These are phyloP conservation scores for Gadus macrocephalus DNA, from an alignment of 2,113 vertebrate species.

Conservation along the genomic window DNA sequence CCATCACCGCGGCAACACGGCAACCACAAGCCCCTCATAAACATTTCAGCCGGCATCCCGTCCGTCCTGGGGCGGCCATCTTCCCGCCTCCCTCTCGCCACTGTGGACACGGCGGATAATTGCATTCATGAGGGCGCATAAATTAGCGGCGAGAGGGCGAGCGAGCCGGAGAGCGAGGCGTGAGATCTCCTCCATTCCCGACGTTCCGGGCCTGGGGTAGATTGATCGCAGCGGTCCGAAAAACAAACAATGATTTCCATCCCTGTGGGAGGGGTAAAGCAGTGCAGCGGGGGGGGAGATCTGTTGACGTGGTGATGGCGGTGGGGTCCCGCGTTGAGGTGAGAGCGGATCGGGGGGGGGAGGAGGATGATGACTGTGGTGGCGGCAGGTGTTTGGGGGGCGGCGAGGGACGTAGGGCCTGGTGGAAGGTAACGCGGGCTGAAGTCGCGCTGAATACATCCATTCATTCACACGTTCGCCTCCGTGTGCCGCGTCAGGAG, in stretches of 20 bases:
- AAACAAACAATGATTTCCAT: conserved; percentile 60
- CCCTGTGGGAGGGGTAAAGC: conserved; percentile 35
- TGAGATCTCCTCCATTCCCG: conserved; percentile 42
- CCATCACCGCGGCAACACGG: background rate
- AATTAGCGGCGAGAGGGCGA: conserved; percentile 48
- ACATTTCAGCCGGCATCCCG: conserved; percentile 34
- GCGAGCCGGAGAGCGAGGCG: conserved; percentile 30
- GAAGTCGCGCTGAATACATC: too few species aligned
- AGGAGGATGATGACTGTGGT: too few species aligned
- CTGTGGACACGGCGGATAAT: conserved; percentile 60
- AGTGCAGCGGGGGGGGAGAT: conserved; percentile 21
- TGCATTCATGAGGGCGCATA: conserved; percentile 68
- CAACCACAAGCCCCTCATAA: conserved; percentile 43
- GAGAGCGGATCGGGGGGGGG: conserved; percentile 46
- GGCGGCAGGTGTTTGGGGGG: too few species aligned
- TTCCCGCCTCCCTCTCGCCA: conserved; percentile 16
- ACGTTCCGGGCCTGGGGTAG: conserved; percentile 28
- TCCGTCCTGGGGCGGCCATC: conserved; percentile 39
- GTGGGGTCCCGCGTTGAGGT: conserved; percentile 40
- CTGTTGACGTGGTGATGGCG: conserved; percentile 45
- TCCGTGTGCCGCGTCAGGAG: too few species aligned
- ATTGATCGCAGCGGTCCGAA: conserved; percentile 40
- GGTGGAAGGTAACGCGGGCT: too few species aligned
- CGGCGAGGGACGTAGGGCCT: too few species aligned
- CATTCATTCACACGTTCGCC: too few species aligned